Percentiles rank a stretch among this genome's conserved stretches.
These are phyloP conservation scores for Desoria tigrina DNA, from an alignment of 2,888 invertebrate species.

Conservation along the genomic window DNA sequence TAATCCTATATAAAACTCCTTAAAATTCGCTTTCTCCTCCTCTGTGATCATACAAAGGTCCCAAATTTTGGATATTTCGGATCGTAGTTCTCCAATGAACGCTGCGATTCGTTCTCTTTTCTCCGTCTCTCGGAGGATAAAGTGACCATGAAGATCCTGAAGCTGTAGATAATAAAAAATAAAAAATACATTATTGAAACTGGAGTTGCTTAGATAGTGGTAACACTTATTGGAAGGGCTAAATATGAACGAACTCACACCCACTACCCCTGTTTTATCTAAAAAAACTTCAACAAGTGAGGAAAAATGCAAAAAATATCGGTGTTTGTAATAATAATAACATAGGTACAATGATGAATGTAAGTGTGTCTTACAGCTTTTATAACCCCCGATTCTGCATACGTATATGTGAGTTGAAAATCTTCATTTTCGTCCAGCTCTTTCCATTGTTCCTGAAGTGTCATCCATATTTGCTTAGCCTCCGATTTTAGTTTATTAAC, in stretches of 20 bases:
- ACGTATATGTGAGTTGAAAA: constrained; percentile 30
- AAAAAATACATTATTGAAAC: neutral
- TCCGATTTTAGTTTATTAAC: constrained; percentile 11
- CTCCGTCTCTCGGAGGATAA: constrained; percentile 20
- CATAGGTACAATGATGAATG: too few species aligned
- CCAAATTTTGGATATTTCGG: constrained; percentile 40
- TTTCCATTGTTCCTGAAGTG: constrained; percentile 20
- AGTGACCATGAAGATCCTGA: constrained; percentile 26
- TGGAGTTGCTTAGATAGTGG: too few species aligned
- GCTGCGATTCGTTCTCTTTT: constrained; percentile 27
- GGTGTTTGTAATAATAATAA: too few species aligned
- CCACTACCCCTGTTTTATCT: too few species aligned
- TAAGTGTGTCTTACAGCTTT: constrained; percentile 21
- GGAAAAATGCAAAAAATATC: too few species aligned
- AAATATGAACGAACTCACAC: too few species aligned
- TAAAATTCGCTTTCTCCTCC: constrained; percentile 36
- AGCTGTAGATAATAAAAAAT: constrained; percentile 25
- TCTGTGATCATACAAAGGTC: constrained; percentile 37
- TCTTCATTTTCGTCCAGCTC: constrained; percentile 34
- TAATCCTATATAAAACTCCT: constrained; percentile 24
- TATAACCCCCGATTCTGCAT: constrained; percentile 30
- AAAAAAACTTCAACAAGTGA: too few species aligned
- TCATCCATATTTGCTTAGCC: constrained; percentile 20
- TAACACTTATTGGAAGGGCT: too few species aligned
- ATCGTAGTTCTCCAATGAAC: constrained; percentile 35